Base-by-base conservation (phyloP, 2,888 invertebrate genomes). In the Chymomyza amoena region DNA sequence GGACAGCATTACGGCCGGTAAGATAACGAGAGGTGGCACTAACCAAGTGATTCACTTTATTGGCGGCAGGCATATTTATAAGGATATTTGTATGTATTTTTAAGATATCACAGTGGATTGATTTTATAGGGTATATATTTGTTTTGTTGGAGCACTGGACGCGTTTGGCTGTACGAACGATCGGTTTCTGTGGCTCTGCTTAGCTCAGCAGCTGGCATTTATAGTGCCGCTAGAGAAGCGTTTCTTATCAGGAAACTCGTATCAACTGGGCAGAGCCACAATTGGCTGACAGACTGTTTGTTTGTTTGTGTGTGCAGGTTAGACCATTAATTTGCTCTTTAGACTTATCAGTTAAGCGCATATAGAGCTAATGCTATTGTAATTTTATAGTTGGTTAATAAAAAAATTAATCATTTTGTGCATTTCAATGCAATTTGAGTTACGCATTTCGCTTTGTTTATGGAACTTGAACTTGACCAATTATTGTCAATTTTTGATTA, bases 1-100 rank as follows among this genome's bases (percentile, higher is more conserved):
- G 95, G 25, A 95, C 93, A 1, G 95, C 95, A 84, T 95, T 94
- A 72, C 95, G 93, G 62, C 95, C 95, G 62, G 94, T 94, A 77
- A 96, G 94, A 90, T 94, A 95, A 69, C 96, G 94, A 20, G 95
- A 95, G 54, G 95, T 94, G 77, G 94, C 93, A 80, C 95, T 95
- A 74, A 96, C 94, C 89, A 96, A 90, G 81, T 92, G 92, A 81
- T 93, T 94, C 75, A 90, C 75, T 75, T 90, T 90, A 45, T 81
- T 90, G 20, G 84, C 76, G 59, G 85, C 77, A 71, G 86, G 77
- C 89, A 90, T 89, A 70, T 70, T 70, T 54, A 7, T 45, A 32
- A 6, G 32, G 32, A 32, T 32, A 32, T 32, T n/a, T n/a, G n/a
- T n/a, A n/a, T 32, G 39, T 25, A 18, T 32, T 9, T 13, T 50